phyloP scores from a whole-genome alignment of 2,797 vertebrate genomes.

The Sciurus carolinensis region DNA sequence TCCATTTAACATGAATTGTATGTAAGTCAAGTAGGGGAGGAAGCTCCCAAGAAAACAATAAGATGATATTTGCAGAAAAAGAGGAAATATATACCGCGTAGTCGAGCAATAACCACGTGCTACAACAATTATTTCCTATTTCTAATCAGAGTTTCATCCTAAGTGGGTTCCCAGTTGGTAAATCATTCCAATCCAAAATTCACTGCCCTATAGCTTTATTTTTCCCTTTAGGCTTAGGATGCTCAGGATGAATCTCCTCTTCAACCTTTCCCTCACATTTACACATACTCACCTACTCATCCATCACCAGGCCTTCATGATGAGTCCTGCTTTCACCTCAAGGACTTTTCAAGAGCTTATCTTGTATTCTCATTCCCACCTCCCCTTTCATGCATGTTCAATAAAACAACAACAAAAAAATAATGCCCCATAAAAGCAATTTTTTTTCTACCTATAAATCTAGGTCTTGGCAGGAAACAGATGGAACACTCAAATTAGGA shows the following conservation, averaged over 20 bases:
- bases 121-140: neutral
- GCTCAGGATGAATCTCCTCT: neutral
- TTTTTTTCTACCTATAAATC: constrained; percentile 54
- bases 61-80: neutral
- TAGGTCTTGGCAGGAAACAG: constrained; percentile 57
- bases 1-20: neutral
- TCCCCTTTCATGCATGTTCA: neutral
- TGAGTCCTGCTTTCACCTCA: constrained; percentile 6
- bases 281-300: neutral
- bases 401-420: constrained; percentile 14
- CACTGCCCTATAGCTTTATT: neutral
- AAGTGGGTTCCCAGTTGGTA: neutral
- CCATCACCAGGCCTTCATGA: neutral
- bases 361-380: neutral
- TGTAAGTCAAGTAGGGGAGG: neutral
- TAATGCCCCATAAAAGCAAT: neutral
- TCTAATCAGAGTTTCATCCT: neutral
- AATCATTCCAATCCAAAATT: neutral
- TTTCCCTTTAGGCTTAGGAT: neutral
- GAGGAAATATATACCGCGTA: neutral
- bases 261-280: too few relatives aligned
- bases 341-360: neutral
- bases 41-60: neutral
- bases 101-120: neutral
- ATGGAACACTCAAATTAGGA: constrained; percentile 61